Conservation (phyloP, 2,113 vertebrate genomes). For the Ardeotis arabs region DNA sequence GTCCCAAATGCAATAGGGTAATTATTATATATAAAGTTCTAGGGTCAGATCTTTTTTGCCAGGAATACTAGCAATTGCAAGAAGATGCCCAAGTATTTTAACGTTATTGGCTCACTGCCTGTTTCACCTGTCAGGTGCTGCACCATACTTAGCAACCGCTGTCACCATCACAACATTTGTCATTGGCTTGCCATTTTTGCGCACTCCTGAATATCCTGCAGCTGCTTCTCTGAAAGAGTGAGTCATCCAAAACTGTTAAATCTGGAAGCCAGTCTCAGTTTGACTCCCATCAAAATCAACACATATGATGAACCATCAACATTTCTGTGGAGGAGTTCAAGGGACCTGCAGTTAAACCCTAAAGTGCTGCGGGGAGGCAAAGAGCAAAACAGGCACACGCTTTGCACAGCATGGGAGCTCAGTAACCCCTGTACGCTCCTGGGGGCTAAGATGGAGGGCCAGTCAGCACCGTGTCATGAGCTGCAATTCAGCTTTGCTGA, state of each 20-base stretch:
- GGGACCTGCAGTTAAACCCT: background rate
- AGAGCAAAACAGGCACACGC: background rate
- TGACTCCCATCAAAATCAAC: conserved; percentile 27
- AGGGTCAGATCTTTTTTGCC: background rate
- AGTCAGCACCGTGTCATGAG: accelerated
- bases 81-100: background rate
- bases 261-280: background rate
- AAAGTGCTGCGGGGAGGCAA: background rate
- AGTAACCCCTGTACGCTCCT: background rate
- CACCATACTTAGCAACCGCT: conserved; percentile 12
- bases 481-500: background rate
- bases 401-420: background rate
- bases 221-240: conserved; percentile 29
- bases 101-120: background rate
- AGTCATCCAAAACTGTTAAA: conserved; percentile 39
- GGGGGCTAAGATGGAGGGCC: background rate
- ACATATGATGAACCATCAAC: background rate
- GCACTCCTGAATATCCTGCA: background rate
- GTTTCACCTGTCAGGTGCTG: background rate
- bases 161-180: background rate
- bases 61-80: background rate
- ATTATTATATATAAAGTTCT: background rate
- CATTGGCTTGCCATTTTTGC: background rate
- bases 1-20: background rate
- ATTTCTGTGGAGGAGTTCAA: background rate